Evolutionary conservation across 2,113 vertebrate genomes (phyloP), one percentile per base, ranked within the genome.

Genomic region (Hippocampus barbouri): DNA sequence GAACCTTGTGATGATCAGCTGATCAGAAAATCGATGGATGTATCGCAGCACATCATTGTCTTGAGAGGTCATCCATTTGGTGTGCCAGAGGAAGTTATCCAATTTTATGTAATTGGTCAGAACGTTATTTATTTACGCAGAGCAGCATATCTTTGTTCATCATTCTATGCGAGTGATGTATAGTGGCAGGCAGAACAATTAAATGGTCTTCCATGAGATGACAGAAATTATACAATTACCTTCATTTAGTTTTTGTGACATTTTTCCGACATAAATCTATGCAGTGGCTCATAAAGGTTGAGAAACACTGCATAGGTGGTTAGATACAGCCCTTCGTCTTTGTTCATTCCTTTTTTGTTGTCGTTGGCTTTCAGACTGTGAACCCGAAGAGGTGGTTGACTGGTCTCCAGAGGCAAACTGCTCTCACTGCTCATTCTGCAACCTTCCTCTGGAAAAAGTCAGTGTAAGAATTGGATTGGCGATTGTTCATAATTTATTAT

Each of bases 341-440:
- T 68, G 23, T n/a, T 63, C 43, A 61, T n/a, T 23, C 11, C 5
- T 3, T 47, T 47, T 80, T 20, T 43, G 5, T 74, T 57, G 14
- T 54, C 76, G 34, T 89, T 27, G 34, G 85, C 53, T 85, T 86
- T 91, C 89, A 99, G 97, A 96, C 93, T 99, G 96, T 95, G 97
- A 99, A 94, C 96, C 97, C 79, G 94, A 98, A 91, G 95, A 94
- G 71, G 90, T 95, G 75, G 95, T 94, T 91, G 97, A 99, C 91
- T 99, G 97, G 97, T 97, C 94, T 81, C 93, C 95, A 87, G 95
- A 97, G 90, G 93, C 93, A 89, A 95, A 93, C 90, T 95, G 93
- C 91, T 96, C 86, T 53, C 79, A 77, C 5, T 91, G 90, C 80
- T 89, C 97, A 79, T 97, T 99, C 93, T 99, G 97, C 94, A 96